A percentile compares a stretch with the other conserved stretches of the same genome.
phyloP scores from a whole-genome alignment of 92 coral and sea anemone genomes.

The Porites lobata region DNA sequence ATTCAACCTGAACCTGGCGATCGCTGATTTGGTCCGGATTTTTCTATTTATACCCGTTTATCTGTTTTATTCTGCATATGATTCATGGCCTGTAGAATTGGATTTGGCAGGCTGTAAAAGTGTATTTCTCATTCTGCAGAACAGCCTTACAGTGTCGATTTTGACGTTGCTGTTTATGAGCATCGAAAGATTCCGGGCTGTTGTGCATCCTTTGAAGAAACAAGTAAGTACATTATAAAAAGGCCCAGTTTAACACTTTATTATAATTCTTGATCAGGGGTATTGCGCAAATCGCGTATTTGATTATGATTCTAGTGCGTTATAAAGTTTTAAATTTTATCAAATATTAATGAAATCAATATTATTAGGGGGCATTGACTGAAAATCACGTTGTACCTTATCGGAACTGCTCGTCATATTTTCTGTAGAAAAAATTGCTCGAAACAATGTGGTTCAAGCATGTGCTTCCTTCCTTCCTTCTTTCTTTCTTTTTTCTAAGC shows the following conservation, averaged over 20 bases:
- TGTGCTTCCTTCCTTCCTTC: too few relatives aligned
- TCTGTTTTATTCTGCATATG: constrained; percentile 61
- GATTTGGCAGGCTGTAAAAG: constrained; percentile 62
- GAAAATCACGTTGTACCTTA: too few relatives aligned
- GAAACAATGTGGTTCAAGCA: too few relatives aligned
- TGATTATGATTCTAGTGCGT: too few relatives aligned
- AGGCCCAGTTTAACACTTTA: not conserved
- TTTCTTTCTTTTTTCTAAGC: too few relatives aligned
- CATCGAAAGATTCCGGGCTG: constrained; percentile 77
- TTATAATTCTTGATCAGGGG: too few relatives aligned
- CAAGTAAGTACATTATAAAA: constrained; percentile 46
- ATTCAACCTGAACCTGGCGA: constrained; percentile 74
- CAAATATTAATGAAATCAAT: too few relatives aligned
- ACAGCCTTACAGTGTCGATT: constrained; percentile 60
- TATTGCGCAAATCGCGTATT: too few relatives aligned
- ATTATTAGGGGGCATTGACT: too few relatives aligned
- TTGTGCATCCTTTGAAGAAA: constrained; percentile 70
- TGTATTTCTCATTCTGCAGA: constrained; percentile 43
- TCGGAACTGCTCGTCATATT: too few relatives aligned
- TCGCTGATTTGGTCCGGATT: constrained; percentile 78
- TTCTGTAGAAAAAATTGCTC: too few relatives aligned
- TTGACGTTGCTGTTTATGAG: constrained; percentile 74
- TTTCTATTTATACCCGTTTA: constrained; percentile 71
- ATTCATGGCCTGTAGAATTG: constrained; percentile 62
- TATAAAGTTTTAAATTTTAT: too few relatives aligned